A percentile compares a stretch with the other conserved stretches of the same genome.
Evolutionary conservation across 2,888 invertebrate genomes (phyloP).

Genomic region (Xylota segnis): DNA sequence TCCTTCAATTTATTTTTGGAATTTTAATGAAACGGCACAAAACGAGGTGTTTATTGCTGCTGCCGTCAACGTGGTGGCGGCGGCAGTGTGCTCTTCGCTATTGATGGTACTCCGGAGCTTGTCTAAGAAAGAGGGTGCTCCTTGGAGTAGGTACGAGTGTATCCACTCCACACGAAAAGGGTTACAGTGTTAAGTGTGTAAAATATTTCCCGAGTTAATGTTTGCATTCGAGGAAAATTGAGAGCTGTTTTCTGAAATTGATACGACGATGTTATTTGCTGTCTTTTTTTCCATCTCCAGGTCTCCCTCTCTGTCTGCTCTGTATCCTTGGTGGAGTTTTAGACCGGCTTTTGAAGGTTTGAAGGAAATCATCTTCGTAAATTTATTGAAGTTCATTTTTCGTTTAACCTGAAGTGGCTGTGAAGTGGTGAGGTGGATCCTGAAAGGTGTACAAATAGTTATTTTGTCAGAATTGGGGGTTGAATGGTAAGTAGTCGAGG

Average conservation of each 20-base stretch:
- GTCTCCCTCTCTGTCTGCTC: neutral
- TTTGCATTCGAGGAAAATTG: constrained; percentile 75
- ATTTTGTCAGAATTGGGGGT: constrained; percentile 14
- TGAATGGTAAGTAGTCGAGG: neutral
- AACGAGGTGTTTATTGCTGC: constrained; percentile 74
- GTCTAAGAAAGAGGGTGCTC: constrained; percentile 16
- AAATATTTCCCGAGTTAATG: constrained; percentile 74
- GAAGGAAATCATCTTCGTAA: constrained; percentile 69
- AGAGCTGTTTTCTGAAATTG: constrained; percentile 75
- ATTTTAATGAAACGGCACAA: constrained; percentile 76
- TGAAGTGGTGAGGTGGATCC: constrained; percentile 22
- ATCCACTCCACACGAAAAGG: constrained; percentile 54
- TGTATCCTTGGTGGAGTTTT: constrained; percentile 5
- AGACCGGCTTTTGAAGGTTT: constrained; percentile 42
- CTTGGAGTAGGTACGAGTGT: constrained; percentile 7
- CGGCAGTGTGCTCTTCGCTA: neutral
- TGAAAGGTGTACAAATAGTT: constrained; percentile 69
- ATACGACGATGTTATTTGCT: constrained; percentile 68
- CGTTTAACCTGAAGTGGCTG: constrained; percentile 56
- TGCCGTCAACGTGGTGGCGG: constrained; percentile 30
- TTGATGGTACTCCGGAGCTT: constrained; percentile 21
- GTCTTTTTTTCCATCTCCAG: neutral
- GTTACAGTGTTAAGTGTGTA: constrained; percentile 75
- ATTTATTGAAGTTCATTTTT: constrained; percentile 75
- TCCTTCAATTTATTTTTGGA: constrained; percentile 76